Conservation (phyloP, 2,888 invertebrate genomes). For the Autographa pulchrina region DNA sequence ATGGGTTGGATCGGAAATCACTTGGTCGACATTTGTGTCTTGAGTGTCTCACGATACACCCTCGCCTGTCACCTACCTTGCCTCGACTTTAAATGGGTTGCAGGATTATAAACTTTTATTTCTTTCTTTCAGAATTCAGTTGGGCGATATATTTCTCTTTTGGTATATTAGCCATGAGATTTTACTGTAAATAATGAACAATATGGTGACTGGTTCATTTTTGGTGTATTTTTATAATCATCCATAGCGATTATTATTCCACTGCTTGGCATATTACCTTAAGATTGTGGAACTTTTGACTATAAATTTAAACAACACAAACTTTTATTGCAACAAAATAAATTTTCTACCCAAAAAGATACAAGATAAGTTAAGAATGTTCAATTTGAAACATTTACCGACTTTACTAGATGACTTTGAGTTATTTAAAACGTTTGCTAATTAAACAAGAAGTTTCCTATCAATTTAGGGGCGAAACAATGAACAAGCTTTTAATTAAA, state of each 20-base stretch:
- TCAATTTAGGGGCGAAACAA: constrained; percentile 63
- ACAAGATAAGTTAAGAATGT: constrained; percentile 51
- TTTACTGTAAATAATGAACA: too few species aligned
- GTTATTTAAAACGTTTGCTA: constrained; percentile 71
- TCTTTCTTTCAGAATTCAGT: constrained; percentile 11
- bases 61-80: constrained; percentile 31
- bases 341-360: constrained; percentile 27
- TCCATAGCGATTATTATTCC: too few species aligned
- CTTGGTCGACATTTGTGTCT: constrained; percentile 72
- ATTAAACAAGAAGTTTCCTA: constrained; percentile 69
- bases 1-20: constrained; percentile 76
- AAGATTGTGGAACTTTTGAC: not conserved
- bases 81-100: constrained; percentile 33
- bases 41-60: constrained; percentile 45
- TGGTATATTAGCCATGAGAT: not conserved
- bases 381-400: constrained; percentile 58
- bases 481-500: constrained; percentile 78
- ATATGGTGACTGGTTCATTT: too few species aligned
- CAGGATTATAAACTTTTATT: constrained; percentile 31
- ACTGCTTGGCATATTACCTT: too few species aligned
- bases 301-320: not conserved
- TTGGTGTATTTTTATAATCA: too few species aligned
- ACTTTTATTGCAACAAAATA: constrained; percentile 1
- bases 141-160: not conserved
- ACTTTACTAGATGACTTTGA: constrained; percentile 66